These are phyloP conservation scores for Hylaea fasciaria DNA, from an alignment of 2,888 invertebrate species.

Conservation along the genomic window DNA sequence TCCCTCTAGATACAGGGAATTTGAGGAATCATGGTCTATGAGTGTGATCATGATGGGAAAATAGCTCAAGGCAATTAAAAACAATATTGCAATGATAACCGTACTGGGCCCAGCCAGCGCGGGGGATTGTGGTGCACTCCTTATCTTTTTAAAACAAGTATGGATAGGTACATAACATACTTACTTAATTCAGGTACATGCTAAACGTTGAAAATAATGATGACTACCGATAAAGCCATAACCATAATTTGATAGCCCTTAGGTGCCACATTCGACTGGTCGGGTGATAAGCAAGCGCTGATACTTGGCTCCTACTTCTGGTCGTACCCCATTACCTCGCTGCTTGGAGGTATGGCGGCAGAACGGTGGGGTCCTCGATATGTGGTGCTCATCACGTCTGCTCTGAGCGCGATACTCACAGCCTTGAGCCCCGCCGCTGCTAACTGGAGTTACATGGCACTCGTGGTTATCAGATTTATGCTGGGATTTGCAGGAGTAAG, in stretches of 20 bases:
- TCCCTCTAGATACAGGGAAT: too few species aligned
- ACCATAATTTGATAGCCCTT: constrained; percentile 25
- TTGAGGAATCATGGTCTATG: too few species aligned
- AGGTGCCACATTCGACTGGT: constrained; percentile 82
- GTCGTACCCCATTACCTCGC: constrained; percentile 87
- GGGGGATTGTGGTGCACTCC: too few species aligned
- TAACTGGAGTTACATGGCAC: constrained; percentile 79
- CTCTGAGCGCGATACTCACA: constrained; percentile 83
- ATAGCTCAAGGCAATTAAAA: too few species aligned
- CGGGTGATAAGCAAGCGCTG: constrained; percentile 85
- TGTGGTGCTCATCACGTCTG: constrained; percentile 82
- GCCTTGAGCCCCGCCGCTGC: constrained; percentile 86
- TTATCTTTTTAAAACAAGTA: too few species aligned
- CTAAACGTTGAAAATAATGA: too few species aligned
- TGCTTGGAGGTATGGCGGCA: constrained; percentile 87
- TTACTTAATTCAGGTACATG: too few species aligned
- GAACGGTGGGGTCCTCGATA: constrained; percentile 87
- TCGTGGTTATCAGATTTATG: constrained; percentile 85
- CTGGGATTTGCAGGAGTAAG: constrained; percentile 87
- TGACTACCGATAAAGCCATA: neutral
- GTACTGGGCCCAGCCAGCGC: too few species aligned
- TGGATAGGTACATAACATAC: too few species aligned
- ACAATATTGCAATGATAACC: too few species aligned
- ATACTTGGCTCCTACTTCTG: constrained; percentile 89
- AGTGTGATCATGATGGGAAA: too few species aligned